phyloP scores from a whole-genome alignment of 2,797 vertebrate species.

The Esox lucius region DNA sequence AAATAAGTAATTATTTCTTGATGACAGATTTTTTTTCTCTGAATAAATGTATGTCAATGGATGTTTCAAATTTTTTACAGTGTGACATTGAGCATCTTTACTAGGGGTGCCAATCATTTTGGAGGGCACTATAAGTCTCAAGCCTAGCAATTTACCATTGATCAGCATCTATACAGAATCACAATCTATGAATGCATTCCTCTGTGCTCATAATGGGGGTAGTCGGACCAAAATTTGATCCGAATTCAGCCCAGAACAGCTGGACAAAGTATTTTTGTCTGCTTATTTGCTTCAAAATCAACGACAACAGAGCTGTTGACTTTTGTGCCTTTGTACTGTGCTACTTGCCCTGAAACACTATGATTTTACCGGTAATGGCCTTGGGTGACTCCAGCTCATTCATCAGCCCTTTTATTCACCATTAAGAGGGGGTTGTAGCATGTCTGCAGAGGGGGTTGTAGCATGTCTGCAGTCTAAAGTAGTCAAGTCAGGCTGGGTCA shows the following conservation, averaged over 20 bases:
- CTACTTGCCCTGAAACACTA: conserved; percentile 14
- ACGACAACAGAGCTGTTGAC: not conserved
- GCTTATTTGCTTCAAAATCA: not conserved
- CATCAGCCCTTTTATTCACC: conserved; percentile 20
- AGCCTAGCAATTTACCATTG: conserved; percentile 9
- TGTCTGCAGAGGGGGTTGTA: conserved; percentile 18
- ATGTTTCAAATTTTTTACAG: too few relatives aligned
- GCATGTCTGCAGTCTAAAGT: conserved; percentile 10
- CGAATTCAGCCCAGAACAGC: conserved; percentile 8
- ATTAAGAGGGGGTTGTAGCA: conserved; percentile 15
- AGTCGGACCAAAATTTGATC: conserved; percentile 19
- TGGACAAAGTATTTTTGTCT: conserved; percentile 15
- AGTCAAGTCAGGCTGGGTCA: conserved; percentile 23
- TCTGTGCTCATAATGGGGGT: not conserved
- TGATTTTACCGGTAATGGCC: not conserved
- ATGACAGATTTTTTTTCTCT: too few relatives aligned
- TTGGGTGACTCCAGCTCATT: conserved; percentile 7
- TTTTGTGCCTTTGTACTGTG: not conserved
- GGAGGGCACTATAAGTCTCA: not conserved
- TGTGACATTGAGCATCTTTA: too few relatives aligned
- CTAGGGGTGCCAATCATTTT: too few relatives aligned
- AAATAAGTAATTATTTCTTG: too few relatives aligned
- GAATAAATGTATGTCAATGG: too few relatives aligned
- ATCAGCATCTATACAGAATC: not conserved
- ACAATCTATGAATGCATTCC: conserved; percentile 37